These are phyloP conservation scores for Ovis aries DNA, from an alignment of 2,113 vertebrate genomes.

Conservation along the genomic window ARS-UI_Ramb_v3.0 NC_056057.1:25192001-25192500, in stretches of 20 bases:
- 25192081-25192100: constrained; percentile 12
- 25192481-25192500: constrained; percentile 20
- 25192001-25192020: not conserved
- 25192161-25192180: constrained; percentile 15
- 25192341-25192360: constrained; percentile 23
- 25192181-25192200: constrained; percentile 58
- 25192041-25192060: not conserved
- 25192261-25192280: constrained; percentile 43
- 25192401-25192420: not conserved
- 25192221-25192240: constrained; percentile 59
- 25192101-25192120: not conserved
- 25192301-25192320: constrained; percentile 47
- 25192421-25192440: not conserved
- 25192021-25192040: not conserved
- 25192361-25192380: not conserved
- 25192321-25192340: not conserved
- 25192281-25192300: constrained; percentile 61
- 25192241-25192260: constrained; percentile 11
- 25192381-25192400: not conserved
- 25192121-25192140: constrained; percentile 8
- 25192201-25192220: constrained; percentile 47
- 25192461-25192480: not conserved
- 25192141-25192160: constrained; percentile 58
- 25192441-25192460: not conserved
- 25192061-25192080: not conserved